These are phyloP conservation scores for Paramormyrops kingsleyae DNA, from an alignment of 2,113 vertebrate species.

Conservation along the genomic window DNA sequence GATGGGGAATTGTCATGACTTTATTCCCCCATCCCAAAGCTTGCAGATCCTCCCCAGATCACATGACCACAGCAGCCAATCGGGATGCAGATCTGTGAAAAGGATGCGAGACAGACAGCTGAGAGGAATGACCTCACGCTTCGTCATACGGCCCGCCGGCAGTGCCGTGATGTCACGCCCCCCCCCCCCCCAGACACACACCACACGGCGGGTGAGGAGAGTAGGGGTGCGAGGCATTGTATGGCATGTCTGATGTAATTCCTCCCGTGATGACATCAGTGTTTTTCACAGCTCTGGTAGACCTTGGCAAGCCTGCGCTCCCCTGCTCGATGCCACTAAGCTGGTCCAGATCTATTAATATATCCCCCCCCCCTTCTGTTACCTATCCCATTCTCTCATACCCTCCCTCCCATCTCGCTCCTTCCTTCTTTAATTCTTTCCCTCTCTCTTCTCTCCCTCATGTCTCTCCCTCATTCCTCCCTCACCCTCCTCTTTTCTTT, in stretches of 20 bases:
- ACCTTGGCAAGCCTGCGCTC: neutral
- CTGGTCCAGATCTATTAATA: constrained; percentile 10
- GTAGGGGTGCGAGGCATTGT: neutral
- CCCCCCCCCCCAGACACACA: neutral
- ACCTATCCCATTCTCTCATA: neutral
- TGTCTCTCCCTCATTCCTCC: neutral
- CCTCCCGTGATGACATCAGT: neutral
- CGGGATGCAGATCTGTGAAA: neutral
- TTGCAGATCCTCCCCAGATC: neutral
- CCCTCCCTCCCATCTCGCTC: neutral
- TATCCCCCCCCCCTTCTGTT: neutral
- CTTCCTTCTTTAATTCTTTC: neutral
- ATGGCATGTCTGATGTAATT: neutral
- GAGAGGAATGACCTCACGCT: neutral
- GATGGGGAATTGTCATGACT: neutral
- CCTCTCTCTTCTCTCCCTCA: neutral
- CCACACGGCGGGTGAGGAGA: neutral
- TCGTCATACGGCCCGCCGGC: neutral
- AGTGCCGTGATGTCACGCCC: neutral
- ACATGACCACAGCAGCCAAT: neutral
- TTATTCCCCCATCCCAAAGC: neutral
- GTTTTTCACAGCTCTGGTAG: neutral
- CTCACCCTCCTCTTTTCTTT: neutral
- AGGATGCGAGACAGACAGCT: neutral
- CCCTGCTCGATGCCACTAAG: neutral